These are phyloP conservation scores for Tribolium madens DNA, from an alignment of 1,140 invertebrate genomes.

Conservation along the genomic window DNA sequence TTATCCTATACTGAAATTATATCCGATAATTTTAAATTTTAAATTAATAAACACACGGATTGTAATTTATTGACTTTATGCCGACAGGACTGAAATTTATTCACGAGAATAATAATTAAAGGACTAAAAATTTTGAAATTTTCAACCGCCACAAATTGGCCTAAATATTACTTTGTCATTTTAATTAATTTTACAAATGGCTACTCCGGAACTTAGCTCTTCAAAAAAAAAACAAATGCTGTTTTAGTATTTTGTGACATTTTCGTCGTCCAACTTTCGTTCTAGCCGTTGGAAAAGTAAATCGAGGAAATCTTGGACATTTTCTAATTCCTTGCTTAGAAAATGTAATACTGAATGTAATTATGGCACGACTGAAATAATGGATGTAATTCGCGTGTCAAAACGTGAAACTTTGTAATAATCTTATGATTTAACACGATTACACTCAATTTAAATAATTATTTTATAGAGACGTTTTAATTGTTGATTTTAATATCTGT, in stretches of 20 bases:
- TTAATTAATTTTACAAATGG: too few species aligned
- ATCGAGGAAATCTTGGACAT: not conserved
- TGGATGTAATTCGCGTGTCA: not conserved
- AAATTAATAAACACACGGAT: not conserved
- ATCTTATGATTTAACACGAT: not conserved
- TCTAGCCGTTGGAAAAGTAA: not conserved
- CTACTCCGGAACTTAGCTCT: too few species aligned
- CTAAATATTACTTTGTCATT: too few species aligned
- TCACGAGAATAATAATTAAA: too few species aligned
- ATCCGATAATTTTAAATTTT: constrained; percentile 19
- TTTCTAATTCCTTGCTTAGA: not conserved
- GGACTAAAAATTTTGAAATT: too few species aligned
- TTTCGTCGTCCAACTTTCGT: too few species aligned
- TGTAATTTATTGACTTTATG: not conserved
- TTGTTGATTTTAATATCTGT: constrained; percentile 5
- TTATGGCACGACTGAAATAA: not conserved
- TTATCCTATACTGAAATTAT: constrained; percentile 13
- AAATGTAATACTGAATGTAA: not conserved
- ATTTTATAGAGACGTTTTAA: constrained; percentile 6
- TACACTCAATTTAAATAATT: not conserved
- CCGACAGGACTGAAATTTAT: not conserved
- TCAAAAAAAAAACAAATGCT: too few species aligned
- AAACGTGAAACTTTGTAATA: constrained; percentile 9
- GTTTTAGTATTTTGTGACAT: too few species aligned
- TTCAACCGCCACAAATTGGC: too few species aligned